Conservation (phyloP, 2,797 vertebrate genomes). For the Prunella strophiata region DNA sequence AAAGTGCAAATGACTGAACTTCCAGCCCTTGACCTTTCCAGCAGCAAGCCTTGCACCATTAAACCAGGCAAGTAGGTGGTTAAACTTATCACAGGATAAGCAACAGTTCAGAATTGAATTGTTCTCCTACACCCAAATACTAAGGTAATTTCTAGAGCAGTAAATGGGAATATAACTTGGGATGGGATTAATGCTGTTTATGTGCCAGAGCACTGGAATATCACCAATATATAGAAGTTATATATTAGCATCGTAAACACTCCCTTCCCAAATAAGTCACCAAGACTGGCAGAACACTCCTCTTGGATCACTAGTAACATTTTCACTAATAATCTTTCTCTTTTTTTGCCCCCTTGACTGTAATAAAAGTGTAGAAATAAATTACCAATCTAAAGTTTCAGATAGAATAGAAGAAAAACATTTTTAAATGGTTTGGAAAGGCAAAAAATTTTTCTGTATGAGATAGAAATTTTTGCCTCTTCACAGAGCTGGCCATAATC, state of each 20-base stretch:
- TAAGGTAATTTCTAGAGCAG: background rate
- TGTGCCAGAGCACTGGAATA: constrained; percentile 20
- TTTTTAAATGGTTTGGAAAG: background rate
- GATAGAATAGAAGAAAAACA: constrained; percentile 23
- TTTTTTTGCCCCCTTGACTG: constrained; percentile 56
- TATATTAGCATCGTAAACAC: constrained; percentile 53
- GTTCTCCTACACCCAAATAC: background rate
- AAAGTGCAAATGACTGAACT: constrained; percentile 11
- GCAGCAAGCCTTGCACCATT: background rate
- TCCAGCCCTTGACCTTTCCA: background rate
- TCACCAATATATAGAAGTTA: background rate
- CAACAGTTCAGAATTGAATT: background rate
- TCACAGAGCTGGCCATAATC: background rate
- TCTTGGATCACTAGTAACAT: constrained; percentile 62
- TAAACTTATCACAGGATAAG: background rate
- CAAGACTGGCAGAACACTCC: constrained; percentile 31
- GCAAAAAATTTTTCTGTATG: background rate
- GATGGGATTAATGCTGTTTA: background rate
- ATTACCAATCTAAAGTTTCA: constrained; percentile 39
- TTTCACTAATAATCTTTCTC: constrained; percentile 42
- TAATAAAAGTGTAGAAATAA: constrained; percentile 64
- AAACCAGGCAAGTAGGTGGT: constrained; percentile 1
- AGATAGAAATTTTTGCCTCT: background rate
- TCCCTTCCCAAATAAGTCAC: constrained; percentile 32
- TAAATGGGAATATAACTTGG: background rate